Conservation (phyloP, 2,888 invertebrate species). For the Pristionchus japonicus region DNA sequence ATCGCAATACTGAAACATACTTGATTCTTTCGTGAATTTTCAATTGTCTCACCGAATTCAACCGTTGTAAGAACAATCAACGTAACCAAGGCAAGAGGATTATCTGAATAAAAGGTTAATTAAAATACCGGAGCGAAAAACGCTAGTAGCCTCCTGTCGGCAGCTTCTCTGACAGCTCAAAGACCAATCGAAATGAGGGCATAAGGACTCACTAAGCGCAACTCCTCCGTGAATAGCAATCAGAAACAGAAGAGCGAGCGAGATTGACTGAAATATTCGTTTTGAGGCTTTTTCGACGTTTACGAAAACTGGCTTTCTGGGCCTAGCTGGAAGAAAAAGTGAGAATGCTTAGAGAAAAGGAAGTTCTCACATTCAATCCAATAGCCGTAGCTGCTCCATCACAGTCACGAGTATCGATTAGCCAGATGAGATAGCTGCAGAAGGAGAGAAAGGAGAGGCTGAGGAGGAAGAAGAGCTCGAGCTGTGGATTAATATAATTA, state of each 20-base stretch:
- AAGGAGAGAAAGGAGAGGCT: not conserved
- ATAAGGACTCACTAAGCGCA: not conserved
- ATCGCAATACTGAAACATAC: not conserved
- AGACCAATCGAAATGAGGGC: not conserved
- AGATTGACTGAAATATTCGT: not conserved
- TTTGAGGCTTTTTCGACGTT: not conserved
- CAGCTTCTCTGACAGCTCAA: not conserved
- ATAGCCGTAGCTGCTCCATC: not conserved
- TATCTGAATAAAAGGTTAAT: not conserved
- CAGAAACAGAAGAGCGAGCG: not conserved
- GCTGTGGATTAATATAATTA: not conserved
- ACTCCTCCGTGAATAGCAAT: not conserved
- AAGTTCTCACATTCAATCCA: not conserved
- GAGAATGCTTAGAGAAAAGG: not conserved
- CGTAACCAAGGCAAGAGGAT: not conserved
- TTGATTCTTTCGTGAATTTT: not conserved
- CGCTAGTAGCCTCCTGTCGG: not conserved
- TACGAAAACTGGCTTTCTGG: too few relatives aligned
- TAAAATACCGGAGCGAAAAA: too few relatives aligned
- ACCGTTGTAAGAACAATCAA: not conserved
- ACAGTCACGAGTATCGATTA: not conserved
- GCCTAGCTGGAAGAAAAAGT: too few relatives aligned
- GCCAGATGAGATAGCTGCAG: not conserved
- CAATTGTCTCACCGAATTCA: not conserved
- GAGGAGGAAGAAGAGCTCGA: not conserved